Base-by-base conservation (phyloP, 2,797 vertebrate species). In the Acridotheres tristis region DNA sequence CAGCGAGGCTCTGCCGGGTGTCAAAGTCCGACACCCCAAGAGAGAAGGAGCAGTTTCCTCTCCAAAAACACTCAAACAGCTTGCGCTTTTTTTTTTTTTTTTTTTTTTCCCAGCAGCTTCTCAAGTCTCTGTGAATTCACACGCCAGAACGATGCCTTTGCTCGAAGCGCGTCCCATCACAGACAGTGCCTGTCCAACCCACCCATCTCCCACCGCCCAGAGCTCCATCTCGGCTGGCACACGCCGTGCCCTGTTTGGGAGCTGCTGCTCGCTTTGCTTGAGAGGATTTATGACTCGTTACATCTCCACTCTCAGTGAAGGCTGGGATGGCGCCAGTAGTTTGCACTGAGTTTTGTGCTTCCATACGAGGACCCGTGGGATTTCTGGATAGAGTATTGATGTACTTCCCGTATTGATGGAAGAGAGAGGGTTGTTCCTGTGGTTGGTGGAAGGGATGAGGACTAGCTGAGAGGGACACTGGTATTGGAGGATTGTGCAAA, bases 141-240 rank as follows among this genome's bases (percentile, higher is more conserved):
- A 65, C 0, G 0, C 42, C 10, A 18, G 34, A 66, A 62, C 0
- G 0, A 25, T 69, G 54, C 13, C 27, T 68, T 88, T 1, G 2
- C 72, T 59, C 0, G 0, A 63, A 59, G 34, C 0, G 0, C 16
- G 23, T 67, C 38, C 30, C 42, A 13, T 73, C 25, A 47, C 0
- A 2, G 61, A 15, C 48, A 50, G 45, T 11, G 26, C 43, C 72
- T 50, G 55, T 9, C 13, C 61, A 82, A 7, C 51, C 34, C 51
- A 27, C 58, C 58, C 40, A 7, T 72, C 27, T 29, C 51, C 29
- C 72, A 36, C 6, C 0, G 0, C 0, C 13, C 14, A 11, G 63
- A 66, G 63, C 82, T 76, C 45, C 45, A 32, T 32, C 59, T 87
- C 0, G 0, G n/a, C 61, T 77, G 82, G 88, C 51, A 74, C n/a